These are phyloP conservation scores for Channa striata DNA, from an alignment of 2,797 vertebrate species.

Conservation along the genomic window DNA sequence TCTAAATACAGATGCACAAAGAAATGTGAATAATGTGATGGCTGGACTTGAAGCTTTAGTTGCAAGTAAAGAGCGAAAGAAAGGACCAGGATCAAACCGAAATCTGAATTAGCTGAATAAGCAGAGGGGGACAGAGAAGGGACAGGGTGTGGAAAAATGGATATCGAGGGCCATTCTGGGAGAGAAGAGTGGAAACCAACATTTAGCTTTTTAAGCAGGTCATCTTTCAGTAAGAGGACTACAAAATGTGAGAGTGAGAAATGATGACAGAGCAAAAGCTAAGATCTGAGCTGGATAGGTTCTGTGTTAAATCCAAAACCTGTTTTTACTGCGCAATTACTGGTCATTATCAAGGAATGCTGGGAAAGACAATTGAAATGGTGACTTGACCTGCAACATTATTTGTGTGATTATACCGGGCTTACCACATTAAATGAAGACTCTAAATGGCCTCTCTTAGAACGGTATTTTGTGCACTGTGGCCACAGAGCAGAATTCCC, in stretches of 20 bases:
- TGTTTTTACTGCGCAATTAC: conserved; percentile 6
- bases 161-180: conserved; percentile 11
- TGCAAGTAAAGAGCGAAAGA: conserved; percentile 17
- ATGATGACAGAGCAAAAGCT: conserved; percentile 16
- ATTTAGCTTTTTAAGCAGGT: conserved; percentile 41
- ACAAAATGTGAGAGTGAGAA: conserved; percentile 31
- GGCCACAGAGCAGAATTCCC: conserved; percentile 80
- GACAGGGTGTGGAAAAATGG: conserved; percentile 23
- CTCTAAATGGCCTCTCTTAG: conserved; percentile 76
- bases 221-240: conserved; percentile 27
- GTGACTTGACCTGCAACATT: conserved; percentile 61
- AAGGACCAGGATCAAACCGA: conserved; percentile 23
- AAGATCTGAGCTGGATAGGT: conserved; percentile 23
- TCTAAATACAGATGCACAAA: not conserved
- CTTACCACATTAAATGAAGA: conserved; percentile 77
- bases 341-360: conserved; percentile 40
- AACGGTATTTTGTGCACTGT: conserved; percentile 82
- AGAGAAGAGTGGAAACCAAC: conserved; percentile 15
- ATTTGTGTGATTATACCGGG: conserved; percentile 64
- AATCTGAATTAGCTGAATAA: conserved; percentile 34
- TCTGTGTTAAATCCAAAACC: conserved; percentile 6
- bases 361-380: conserved; percentile 59
- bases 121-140: conserved; percentile 40
- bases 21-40: conserved; percentile 1
- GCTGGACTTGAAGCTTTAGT: conserved; percentile 46